These are phyloP conservation scores for Forbesichthys agassizii DNA, from an alignment of 2,113 vertebrate genomes.

Conservation along the genomic window DNA sequence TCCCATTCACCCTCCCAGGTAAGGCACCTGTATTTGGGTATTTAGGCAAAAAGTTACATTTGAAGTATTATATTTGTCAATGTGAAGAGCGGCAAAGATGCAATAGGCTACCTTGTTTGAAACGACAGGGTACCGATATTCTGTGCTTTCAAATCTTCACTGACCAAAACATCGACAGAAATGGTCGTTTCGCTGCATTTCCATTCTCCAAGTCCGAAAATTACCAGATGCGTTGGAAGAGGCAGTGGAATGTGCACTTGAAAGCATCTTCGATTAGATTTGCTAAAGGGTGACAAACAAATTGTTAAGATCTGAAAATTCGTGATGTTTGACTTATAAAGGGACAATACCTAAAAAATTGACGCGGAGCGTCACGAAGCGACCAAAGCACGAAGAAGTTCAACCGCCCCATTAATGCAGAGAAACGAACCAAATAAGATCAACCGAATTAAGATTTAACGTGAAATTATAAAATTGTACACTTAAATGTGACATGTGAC, in stretches of 20 bases:
- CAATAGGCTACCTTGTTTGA: conserved; percentile 66
- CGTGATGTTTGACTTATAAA: background rate
- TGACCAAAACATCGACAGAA: conserved; percentile 74
- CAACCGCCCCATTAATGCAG: conserved; percentile 58
- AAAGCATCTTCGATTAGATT: conserved; percentile 75
- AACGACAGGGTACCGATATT: conserved; percentile 77
- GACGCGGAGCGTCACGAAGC: conserved; percentile 76
- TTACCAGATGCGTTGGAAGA: conserved; percentile 79
- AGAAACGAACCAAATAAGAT: too few species aligned
- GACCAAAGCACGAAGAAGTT: conserved; percentile 81
- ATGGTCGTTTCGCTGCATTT: conserved; percentile 58
- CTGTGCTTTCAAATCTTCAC: conserved; percentile 65
- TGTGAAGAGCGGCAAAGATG: too few species aligned
- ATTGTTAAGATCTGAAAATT: background rate
- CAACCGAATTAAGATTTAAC: too few species aligned
- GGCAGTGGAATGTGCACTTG: conserved; percentile 83
- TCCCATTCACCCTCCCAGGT: conserved; percentile 86
- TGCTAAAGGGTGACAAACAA: conserved; percentile 58
- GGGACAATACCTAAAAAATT: conserved; percentile 73
- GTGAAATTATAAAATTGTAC: too few species aligned
- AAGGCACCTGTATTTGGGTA: conserved; percentile 75
- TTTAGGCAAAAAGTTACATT: background rate
- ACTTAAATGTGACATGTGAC: too few species aligned
- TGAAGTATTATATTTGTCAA: background rate
- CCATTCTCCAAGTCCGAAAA: conserved; percentile 88